These are phyloP conservation scores for Listronotus bonariensis DNA, from an alignment of 1,140 invertebrate species.

Conservation along the genomic window DNA sequence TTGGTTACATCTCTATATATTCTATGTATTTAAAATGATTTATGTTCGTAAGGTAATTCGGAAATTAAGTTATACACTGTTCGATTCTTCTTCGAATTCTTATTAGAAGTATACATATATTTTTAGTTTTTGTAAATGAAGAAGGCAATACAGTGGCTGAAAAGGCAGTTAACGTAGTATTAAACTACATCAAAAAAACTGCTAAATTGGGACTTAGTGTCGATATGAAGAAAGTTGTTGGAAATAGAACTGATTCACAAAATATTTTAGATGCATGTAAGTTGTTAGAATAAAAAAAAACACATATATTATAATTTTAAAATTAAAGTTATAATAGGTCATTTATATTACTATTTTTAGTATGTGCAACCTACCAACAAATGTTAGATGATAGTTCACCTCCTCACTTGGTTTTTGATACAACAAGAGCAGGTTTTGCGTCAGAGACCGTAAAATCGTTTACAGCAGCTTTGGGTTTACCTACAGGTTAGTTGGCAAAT, in stretches of 20 bases:
- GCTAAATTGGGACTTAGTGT: constrained; percentile 67
- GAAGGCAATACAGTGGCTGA: constrained; percentile 70
- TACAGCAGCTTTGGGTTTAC: constrained; percentile 74
- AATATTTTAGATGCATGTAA: constrained; percentile 68
- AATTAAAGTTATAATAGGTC: no score
- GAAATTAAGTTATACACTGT: no score
- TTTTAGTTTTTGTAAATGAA: constrained; percentile 73
- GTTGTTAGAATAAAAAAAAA: constrained; percentile 3
- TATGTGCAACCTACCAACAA: constrained; percentile 71
- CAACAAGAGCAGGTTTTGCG: constrained; percentile 73
- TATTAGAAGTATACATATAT: no score
- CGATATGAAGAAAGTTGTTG: constrained; percentile 64
- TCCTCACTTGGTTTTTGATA: constrained; percentile 80
- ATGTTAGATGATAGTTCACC: constrained; percentile 64
- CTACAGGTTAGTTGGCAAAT: constrained; percentile 60
- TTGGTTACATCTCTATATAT: no score
- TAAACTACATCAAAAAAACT: constrained; percentile 70
- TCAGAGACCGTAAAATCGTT: constrained; percentile 85
- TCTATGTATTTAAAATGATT: no score
- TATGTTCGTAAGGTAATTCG: no score
- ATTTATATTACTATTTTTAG: constrained; percentile 60
- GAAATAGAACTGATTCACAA: constrained; percentile 70
- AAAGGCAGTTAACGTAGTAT: constrained; percentile 68
- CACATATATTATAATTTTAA: no score
- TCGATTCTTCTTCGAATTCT: no score